Evolutionary conservation across 2,113 vertebrate species (phyloP), one percentile per base, ranked within the genome.

Genomic region (Planiliza haematocheilus): DNA sequence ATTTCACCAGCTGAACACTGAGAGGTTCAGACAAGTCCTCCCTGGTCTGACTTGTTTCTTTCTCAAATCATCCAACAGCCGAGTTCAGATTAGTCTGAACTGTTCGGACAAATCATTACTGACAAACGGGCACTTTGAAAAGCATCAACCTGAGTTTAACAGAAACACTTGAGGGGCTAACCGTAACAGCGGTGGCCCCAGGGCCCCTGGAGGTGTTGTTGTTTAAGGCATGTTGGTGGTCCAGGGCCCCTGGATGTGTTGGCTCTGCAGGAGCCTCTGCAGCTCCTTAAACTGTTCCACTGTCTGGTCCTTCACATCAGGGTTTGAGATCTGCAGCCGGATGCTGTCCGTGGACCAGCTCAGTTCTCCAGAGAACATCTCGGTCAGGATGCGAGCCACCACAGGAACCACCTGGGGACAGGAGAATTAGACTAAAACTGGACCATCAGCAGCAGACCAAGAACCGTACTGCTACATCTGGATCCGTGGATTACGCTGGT

Each of bases 221-320:
- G n/a, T 20, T 72, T 77, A 94, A 1, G 92, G 91, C 66, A 89
- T 87, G 11, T 70, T 77, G 2, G 89, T 50, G 0, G 75, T 87
- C 95, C 96, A 96, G 37, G 88, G 89, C 0, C 82, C 90, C 16
- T 93, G 91, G n/a, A 77, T 85, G 42, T 97, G 95, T 67, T 99
- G 97, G 48, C 83, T 91, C 85, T 97, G 96, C 86, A 97, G 95
- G 10, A 98, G 93, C 73, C 94, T 94, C 81, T 97, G 97, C 13
- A 99, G 94, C 89, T 98, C 97, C 77, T 98, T 99, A 80, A 99
- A 97, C 83, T 98, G 97, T 43, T 95, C 93, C 82, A 98, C 97
- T 14, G 97, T 95, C 82, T 90, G 94, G 91, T 98, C 97, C 85
- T 99, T 97, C 20, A 98, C 94, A 57, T 99, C 97, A 0, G 97